These are phyloP conservation scores for Lampropteryx suffumata DNA, from an alignment of 2,888 invertebrate genomes.

Conservation along the genomic window DNA sequence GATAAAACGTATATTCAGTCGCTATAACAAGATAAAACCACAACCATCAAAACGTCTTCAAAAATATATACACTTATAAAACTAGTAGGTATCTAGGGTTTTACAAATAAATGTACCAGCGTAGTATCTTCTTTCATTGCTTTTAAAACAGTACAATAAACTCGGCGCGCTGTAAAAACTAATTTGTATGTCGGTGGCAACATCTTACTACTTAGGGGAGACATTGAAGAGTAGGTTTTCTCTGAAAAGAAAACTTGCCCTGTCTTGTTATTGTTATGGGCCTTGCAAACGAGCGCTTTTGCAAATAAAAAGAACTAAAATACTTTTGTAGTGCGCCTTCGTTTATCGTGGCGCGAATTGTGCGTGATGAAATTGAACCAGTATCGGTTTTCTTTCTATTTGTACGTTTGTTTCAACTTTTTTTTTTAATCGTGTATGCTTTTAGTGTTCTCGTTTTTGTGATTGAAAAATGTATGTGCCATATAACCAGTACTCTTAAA, in stretches of 20 bases:
- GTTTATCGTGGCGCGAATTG: not conserved
- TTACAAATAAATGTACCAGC: not conserved
- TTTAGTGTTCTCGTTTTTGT: no score
- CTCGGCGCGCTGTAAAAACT: slow-evolving; percentile 23
- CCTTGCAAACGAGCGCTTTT: slow-evolving; percentile 35
- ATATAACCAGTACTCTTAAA: no score
- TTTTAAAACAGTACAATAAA: slow-evolving; percentile 1
- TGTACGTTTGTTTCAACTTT: no score
- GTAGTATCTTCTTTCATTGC: not conserved
- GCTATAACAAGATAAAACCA: no score
- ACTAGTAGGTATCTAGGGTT: slow-evolving; percentile 25
- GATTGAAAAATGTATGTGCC: no score
- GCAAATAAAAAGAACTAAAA: slow-evolving; percentile 2
- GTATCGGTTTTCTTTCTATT: no score
- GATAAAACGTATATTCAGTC: no score
- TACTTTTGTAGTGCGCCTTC: not conserved
- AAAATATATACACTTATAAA: no score
- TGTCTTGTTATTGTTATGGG: slow-evolving; percentile 49
- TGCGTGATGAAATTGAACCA: slow-evolving; percentile 8
- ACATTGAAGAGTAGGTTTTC: slow-evolving; percentile 41
- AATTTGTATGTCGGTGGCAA: slow-evolving; percentile 52
- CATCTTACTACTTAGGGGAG: slow-evolving; percentile 36
- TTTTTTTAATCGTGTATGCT: no score
- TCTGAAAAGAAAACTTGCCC: slow-evolving; percentile 40
- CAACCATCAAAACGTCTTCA: no score